These are phyloP conservation scores for Anadara kagoshimensis DNA, from an alignment of 1,140 invertebrate species.

Conservation along the genomic window DNA sequence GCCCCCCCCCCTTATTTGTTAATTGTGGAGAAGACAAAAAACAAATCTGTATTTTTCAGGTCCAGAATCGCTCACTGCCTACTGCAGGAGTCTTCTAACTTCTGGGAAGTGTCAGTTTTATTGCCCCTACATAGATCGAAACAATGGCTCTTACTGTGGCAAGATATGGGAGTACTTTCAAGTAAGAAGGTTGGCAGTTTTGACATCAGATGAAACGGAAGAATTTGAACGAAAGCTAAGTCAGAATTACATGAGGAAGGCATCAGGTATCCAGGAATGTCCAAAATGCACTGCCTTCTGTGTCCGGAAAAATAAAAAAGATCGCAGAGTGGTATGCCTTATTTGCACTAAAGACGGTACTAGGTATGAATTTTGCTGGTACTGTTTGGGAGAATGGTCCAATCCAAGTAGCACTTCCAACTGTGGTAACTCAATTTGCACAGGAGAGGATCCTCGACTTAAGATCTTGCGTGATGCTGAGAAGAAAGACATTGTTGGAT, in stretches of 20 bases:
- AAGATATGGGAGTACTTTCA: slow-evolving; percentile 29
- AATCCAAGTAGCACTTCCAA: background rate
- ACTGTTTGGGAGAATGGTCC: slow-evolving; percentile 28
- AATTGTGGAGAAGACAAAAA: no score
- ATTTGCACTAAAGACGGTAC: slow-evolving; percentile 17
- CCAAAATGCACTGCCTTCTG: slow-evolving; percentile 30
- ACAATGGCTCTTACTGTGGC: slow-evolving; percentile 5
- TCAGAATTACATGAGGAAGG: slow-evolving; percentile 30
- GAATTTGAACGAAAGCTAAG: slow-evolving; percentile 38
- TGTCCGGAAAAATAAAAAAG: slow-evolving; percentile 12
- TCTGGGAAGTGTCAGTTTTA: slow-evolving; percentile 29
- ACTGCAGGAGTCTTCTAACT: slow-evolving; percentile 21
- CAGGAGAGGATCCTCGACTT: slow-evolving; percentile 30
- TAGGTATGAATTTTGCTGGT: slow-evolving; percentile 44
- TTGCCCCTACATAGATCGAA: slow-evolving; percentile 23
- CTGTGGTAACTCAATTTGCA: slow-evolving; percentile 33
- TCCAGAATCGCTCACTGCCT: slow-evolving; percentile 36
- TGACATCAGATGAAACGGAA: slow-evolving; percentile 28
- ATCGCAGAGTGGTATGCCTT: slow-evolving; percentile 25
- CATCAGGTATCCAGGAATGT: slow-evolving; percentile 37
- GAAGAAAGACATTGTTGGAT: slow-evolving; percentile 20
- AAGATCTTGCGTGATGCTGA: slow-evolving; percentile 19
- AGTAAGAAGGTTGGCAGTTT: slow-evolving; percentile 20
- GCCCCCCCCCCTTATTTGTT: no score
- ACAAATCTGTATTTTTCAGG: no score